A percentile compares a stretch with the other conserved stretches of the same genome.
Evolutionary conservation across 2,113 vertebrate genomes (phyloP).

Genomic region (Conger conger): DNA sequence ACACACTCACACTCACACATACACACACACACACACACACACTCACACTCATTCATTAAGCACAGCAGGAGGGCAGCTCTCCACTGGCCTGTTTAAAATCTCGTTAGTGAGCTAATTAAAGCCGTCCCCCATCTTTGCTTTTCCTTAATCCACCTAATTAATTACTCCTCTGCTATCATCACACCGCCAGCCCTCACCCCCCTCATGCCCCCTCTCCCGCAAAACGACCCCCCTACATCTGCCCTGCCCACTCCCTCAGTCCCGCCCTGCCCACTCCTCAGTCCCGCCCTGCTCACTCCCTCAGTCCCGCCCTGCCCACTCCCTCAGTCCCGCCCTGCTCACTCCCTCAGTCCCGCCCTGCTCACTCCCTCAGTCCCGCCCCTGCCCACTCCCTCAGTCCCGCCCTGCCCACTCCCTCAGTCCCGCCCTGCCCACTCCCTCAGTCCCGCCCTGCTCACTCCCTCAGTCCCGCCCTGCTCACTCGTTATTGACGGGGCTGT

Average conservation of each 20-base stretch:
- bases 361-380: constrained; percentile 23
- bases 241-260: no score
- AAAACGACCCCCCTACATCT: neutral
- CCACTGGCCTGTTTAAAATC: constrained; percentile 70
- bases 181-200: constrained; percentile 52
- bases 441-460: no score
- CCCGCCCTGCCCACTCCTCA: no score
- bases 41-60: constrained; percentile 52
- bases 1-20: constrained; percentile 13
- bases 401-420: no score
- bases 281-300: no score
- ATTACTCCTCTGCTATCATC: constrained; percentile 65
- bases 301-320: constrained; percentile 36
- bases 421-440: no score
- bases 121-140: constrained; percentile 61
- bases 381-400: no score
- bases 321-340: constrained; percentile 26
- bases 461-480: no score
- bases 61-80: constrained; percentile 62
- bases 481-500: constrained; percentile 46
- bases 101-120: constrained; percentile 74
- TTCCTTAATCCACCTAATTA: constrained; percentile 70
- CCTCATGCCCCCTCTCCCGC: constrained; percentile 41
- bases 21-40: constrained; percentile 27
- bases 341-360: constrained; percentile 47